These are phyloP conservation scores for Ctenomys sociabilis DNA, from an alignment of 2,113 vertebrate genomes.

Conservation along the genomic window DNA sequence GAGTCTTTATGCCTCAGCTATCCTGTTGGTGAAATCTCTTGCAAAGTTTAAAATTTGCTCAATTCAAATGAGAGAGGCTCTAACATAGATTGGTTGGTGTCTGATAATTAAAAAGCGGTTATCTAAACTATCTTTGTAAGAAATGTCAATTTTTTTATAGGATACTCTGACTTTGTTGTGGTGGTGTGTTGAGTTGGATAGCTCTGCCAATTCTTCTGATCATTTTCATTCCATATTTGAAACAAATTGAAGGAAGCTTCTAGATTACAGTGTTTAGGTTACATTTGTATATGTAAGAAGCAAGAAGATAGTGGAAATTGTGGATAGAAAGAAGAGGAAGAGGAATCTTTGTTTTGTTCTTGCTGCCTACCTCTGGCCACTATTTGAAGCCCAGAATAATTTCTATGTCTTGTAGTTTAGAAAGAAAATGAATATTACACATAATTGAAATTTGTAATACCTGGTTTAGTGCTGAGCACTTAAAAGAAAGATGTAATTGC, in stretches of 20 bases:
- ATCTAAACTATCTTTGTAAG: conserved; percentile 24
- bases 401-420: not conserved
- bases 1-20: not conserved
- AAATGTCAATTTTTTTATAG: not conserved
- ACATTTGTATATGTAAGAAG: not conserved
- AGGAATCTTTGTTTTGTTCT: not conserved
- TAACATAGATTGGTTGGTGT: not conserved
- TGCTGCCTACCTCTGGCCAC: not conserved
- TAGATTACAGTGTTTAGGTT: not conserved
- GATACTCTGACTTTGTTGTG: not conserved
- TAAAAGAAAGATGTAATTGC: not conserved
- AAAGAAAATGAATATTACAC: not conserved
- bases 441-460: not conserved
- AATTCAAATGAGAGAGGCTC: conserved; percentile 8
- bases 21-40: not conserved
- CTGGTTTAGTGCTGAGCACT: not conserved
- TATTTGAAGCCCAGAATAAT: not conserved
- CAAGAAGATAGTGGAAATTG: not conserved
- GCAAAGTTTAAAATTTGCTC: not conserved
- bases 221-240: conserved; percentile 32
- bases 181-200: conserved; percentile 46
- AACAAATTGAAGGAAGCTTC: conserved; percentile 8
- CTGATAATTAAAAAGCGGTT: conserved; percentile 44
- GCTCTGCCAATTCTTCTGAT: conserved; percentile 29
- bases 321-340: not conserved